Base-by-base conservation (phyloP, 2,888 invertebrate species). In the Chalcosyrphus nemorum region DNA sequence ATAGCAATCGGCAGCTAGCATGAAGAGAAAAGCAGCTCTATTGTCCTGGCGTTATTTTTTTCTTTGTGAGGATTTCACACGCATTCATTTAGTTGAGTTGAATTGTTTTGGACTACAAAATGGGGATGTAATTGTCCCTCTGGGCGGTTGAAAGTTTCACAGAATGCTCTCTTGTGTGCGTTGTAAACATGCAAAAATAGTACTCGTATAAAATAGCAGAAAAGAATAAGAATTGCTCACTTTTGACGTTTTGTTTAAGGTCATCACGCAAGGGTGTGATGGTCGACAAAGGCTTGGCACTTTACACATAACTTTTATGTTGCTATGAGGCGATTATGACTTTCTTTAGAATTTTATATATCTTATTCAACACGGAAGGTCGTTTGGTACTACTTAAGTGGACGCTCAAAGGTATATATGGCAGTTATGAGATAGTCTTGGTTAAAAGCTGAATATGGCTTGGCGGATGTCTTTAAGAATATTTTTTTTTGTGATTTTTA, bases 41-140 rank as follows among this genome's bases (percentile, higher is more conserved):
- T 45, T 59, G 59, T 50, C 6, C n/a, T 35, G n/a, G 41, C 41
- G 7, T 45, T 66, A 47, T 47, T 41, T 47, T 41, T 52, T 81
- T 50, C 35, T 71, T 52, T 76, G 38, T 52, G 65, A 71, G 66
- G 76, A 57, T 59, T 77, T 47, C 35, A 15, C 76, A 70, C 77
- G 66, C 70, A 77, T 66, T 61, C 81, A 27, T 66, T 72, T 32
- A 66, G 77, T 72, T 72, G 59, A 66, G 71, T 72, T 61, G 27
- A 15, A 77, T 71, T 59, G 77, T 56, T 61, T 71, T 61, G 57
- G 11, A 71, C 52, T 66, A 72, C 52, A 71, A 76, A n/a, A 71
- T 71, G 71, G 63, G 56, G 27, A 32, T 57, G 13, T 81, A 77
- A 76, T 72, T 77, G 77, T 61, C 52, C 59, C 65, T 66, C 54